Evolutionary conservation across 1,140 invertebrate genomes (phyloP).

Genomic region (Hycleus phaleratus): DNA sequence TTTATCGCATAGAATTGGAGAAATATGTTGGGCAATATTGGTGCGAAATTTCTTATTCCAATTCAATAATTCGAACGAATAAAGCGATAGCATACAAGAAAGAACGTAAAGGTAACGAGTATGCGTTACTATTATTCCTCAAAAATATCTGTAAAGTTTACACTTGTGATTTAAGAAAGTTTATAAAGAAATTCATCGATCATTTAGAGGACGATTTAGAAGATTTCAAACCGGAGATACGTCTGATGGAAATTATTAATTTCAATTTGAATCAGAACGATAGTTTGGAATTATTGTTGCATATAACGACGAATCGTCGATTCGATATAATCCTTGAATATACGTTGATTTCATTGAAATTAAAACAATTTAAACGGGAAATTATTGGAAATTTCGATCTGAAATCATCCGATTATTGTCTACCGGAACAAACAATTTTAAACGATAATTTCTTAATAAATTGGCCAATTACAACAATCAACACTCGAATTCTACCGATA

Average conservation of each 20-base stretch:
- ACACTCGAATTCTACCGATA: constrained; percentile 40
- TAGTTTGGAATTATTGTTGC: constrained; percentile 27
- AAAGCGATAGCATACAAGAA: constrained; percentile 31
- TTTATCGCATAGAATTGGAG: constrained; percentile 32
- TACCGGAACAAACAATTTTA: constrained; percentile 17
- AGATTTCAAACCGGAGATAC: constrained; percentile 10
- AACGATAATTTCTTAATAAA: constrained; percentile 3
- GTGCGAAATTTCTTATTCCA: constrained; percentile 38
- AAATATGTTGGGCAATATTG: constrained; percentile 42
- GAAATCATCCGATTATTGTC: constrained; percentile 18
- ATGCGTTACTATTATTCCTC: constrained; percentile 30
- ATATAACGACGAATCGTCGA: constrained; percentile 20
- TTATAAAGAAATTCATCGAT: not conserved
- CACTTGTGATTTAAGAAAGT: not conserved
- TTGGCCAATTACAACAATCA: constrained; percentile 40
- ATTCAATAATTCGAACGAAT: constrained; percentile 20
- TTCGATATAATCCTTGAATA: constrained; percentile 2
- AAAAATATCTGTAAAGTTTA: constrained; percentile 20
- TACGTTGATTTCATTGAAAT: too few relatives aligned
- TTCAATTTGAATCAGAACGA: constrained; percentile 16
- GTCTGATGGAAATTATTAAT: constrained; percentile 25
- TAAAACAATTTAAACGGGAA: too few relatives aligned
- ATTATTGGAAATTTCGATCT: too few relatives aligned
- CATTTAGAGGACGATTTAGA: constrained; percentile 17
- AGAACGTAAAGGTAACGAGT: constrained; percentile 30